Base-by-base conservation (phyloP, 2,888 invertebrate genomes). In the Anticlea derivata region DNA sequence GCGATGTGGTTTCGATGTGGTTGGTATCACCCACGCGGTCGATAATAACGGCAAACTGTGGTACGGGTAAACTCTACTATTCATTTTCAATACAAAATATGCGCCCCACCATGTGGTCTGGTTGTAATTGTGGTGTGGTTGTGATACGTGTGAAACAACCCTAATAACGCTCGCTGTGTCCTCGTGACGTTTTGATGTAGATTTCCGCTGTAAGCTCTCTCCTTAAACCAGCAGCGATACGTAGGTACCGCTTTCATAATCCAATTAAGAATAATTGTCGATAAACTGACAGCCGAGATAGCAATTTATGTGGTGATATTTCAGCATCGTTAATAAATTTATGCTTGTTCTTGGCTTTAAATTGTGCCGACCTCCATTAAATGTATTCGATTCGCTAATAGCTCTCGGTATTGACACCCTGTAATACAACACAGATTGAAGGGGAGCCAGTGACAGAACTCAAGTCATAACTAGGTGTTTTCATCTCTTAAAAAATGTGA, bases 211-310 rank as follows among this genome's bases (percentile, higher is more conserved):
- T 2, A 52, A 56, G 61, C 69, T 74, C 63, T 43, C 58, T 46
- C 60, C 70, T 52, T 56, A 58, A 51, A 55, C 60, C 63, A 49
- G 57, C 71, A 68, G 74, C 75, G 77, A 68, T 70, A 72, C 65
- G 68, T 70, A 72, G 65, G 68, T 73, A 79, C 76, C 78, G 83
- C 86, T 87, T 86, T 88, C 87, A 86, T 90, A 90, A 89, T 89
- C 90, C 89, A 90, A 90, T 89, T 90, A 90, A 86, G 87, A 86
- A 86, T 89, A 89, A 89, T 89, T 86, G 87, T 88, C 89, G 88
- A 85, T 88, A 87, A 89, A 88, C 83, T 87, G 89, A 88, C 89
- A 83, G 86, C 73, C 76, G 66, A 76, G 80, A 84, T 86, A 80
- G 80, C 86, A 85, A 90, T 90, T 89, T 89, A 90, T 88, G 89